Percentiles rank a stretch among this genome's conserved stretches.
Conservation (phyloP, 2,797 vertebrate species). For the Argya squamiceps region DNA sequence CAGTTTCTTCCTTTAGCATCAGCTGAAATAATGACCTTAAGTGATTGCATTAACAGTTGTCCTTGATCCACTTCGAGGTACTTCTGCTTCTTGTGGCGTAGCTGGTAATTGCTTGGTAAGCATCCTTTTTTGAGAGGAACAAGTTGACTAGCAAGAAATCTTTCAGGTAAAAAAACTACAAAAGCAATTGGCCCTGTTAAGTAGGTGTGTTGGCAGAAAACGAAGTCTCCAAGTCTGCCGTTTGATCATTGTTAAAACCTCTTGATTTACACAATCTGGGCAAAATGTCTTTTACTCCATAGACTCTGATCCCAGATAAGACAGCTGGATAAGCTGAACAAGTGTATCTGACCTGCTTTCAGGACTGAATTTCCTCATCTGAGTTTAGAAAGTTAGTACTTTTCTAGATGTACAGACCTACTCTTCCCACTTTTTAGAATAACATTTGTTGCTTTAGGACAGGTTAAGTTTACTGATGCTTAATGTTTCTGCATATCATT, state of each 20-base stretch:
- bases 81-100: neutral
- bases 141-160: neutral
- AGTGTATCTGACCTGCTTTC: neutral
- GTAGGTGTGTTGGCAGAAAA: neutral
- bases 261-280: neutral
- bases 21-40: conserved; percentile 26
- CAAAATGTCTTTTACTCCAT: neutral
- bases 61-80: neutral
- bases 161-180: neutral
- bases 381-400: neutral
- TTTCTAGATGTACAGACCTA: neutral
- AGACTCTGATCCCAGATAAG: neutral
- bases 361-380: neutral
- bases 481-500: neutral
- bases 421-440: neutral
- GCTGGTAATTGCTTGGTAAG: neutral
- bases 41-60: neutral
- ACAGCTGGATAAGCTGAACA: neutral
- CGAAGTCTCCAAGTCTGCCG: neutral
- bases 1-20: conserved; percentile 4
- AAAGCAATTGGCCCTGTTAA: neutral
- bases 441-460: neutral
- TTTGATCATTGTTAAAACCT: neutral
- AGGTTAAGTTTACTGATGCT: neutral
- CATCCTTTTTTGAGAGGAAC: neutral